A percentile compares a stretch with the other conserved stretches of the same genome.
Conservation (phyloP, 2,797 vertebrate species). For the Lateolabrax maculatus region DNA sequence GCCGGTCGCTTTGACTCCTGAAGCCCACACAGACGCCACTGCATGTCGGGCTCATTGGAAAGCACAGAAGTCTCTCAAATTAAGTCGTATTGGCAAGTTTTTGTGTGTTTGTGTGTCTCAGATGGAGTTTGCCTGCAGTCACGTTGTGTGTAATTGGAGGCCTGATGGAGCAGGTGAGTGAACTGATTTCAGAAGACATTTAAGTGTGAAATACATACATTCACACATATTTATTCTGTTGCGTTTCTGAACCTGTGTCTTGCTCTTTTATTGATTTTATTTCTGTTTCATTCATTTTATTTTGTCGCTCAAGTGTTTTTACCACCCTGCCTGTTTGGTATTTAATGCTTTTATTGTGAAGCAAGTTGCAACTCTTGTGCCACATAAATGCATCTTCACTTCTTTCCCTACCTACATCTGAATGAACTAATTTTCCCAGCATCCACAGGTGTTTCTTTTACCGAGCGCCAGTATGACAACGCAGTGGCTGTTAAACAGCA, state of each 20-base stretch:
- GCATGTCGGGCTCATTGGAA: background rate
- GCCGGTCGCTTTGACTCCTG: background rate
- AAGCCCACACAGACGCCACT: rapidly evolving
- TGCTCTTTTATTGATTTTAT: background rate
- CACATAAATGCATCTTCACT: background rate
- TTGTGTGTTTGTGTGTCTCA: conserved; percentile 17
- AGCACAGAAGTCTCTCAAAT: no score
- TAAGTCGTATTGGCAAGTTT: rapidly evolving
- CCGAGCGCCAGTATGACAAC: conserved; percentile 34
- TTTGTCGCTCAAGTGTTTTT: background rate
- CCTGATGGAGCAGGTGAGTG: conserved; percentile 66
- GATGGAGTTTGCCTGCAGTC: conserved; percentile 87
- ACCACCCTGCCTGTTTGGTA: background rate
- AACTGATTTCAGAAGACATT: background rate
- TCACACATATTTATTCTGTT: background rate
- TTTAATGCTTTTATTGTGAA: background rate
- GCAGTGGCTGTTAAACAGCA: background rate
- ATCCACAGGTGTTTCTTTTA: background rate
- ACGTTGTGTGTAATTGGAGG: conserved; percentile 85
- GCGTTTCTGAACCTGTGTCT: background rate
- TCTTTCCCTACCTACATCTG: no score
- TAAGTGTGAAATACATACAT: no score
- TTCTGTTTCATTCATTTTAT: no score
- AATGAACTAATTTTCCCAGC: background rate
- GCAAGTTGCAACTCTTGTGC: background rate